phyloP scores from a whole-genome alignment of 2,888 invertebrate genomes.

The Reticulitermes lucifugus region DNA sequence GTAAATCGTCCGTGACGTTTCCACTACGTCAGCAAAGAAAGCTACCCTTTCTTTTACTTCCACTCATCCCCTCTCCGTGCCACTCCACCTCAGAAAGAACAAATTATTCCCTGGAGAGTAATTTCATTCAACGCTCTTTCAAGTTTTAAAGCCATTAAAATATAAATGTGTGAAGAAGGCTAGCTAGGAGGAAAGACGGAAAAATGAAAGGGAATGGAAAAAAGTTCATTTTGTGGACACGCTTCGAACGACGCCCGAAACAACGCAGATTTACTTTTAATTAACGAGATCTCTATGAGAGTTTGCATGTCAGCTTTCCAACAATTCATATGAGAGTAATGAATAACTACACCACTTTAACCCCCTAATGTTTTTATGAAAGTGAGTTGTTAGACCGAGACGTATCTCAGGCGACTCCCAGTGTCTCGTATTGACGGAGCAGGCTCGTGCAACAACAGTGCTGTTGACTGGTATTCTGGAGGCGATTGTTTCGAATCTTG shows the following conservation, averaged over 20 bases:
- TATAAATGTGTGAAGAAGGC: conserved; percentile 43
- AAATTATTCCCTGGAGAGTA: conserved; percentile 50
- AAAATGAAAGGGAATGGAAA: neutral
- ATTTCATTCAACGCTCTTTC: conserved; percentile 51
- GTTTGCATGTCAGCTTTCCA: neutral
- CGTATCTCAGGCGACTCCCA: too few relatives aligned
- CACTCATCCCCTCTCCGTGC: neutral
- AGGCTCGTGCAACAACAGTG: too few relatives aligned
- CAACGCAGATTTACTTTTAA: neutral
- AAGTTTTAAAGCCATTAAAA: conserved; percentile 52
- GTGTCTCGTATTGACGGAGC: too few relatives aligned
- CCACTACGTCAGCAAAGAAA: conserved; percentile 50
- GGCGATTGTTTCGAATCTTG: too few relatives aligned
- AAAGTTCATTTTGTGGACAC: conserved; percentile 18
- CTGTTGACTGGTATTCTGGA: too few relatives aligned
- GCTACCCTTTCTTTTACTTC: neutral
- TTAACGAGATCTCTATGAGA: neutral
- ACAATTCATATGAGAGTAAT: too few relatives aligned
- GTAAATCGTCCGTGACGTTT: conserved; percentile 53
- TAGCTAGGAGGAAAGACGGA: neutral
- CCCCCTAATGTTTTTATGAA: too few relatives aligned
- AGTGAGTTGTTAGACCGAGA: too few relatives aligned
- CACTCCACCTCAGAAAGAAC: conserved; percentile 43
- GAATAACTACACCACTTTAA: too few relatives aligned
- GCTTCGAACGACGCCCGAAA: neutral